Percentiles rank a stretch among this genome's conserved stretches.
phyloP scores from a whole-genome alignment of 92 coral and sea anemone genomes.

The Bergia puertoricense region DNA sequence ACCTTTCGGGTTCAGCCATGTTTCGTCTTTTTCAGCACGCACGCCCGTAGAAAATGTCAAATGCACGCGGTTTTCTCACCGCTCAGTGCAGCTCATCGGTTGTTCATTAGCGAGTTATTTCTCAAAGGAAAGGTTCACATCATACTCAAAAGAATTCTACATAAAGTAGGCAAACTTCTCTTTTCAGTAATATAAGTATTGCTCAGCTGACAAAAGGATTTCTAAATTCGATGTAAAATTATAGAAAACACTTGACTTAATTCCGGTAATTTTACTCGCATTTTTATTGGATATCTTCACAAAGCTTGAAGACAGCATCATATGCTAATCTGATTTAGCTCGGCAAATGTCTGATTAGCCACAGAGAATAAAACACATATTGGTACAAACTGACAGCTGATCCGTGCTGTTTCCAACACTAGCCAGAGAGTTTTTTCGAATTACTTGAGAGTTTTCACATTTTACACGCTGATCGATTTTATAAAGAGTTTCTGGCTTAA shows the following conservation, averaged over 20 bases:
- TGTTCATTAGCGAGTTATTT: not conserved
- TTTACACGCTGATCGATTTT: too few species aligned
- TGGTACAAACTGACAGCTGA: not conserved
- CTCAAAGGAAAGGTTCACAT: not conserved
- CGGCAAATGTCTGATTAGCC: not conserved
- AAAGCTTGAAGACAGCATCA: not conserved
- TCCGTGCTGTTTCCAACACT: not conserved
- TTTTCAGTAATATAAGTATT: not conserved
- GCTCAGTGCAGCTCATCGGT: not conserved
- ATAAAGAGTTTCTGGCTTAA: too few species aligned
- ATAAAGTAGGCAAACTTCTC: not conserved
- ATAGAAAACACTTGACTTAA: slow-evolving; percentile 6
- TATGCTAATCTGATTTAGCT: slow-evolving; percentile 20
- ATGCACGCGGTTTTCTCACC: not conserved
- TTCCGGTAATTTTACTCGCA: not conserved
- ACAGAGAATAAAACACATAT: not conserved
- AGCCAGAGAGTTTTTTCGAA: too few species aligned
- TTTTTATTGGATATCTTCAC: slow-evolving; percentile 11
- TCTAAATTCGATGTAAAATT: slow-evolving; percentile 12
- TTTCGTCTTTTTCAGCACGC: not conserved
- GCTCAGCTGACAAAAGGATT: not conserved
- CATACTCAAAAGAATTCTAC: not conserved
- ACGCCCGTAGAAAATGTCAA: not conserved
- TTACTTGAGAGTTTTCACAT: too few species aligned
- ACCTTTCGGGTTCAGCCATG: slow-evolving; percentile 25